Evolutionary conservation across 2,888 invertebrate genomes (phyloP).

Genomic region (Strigamia maritima): DNA sequence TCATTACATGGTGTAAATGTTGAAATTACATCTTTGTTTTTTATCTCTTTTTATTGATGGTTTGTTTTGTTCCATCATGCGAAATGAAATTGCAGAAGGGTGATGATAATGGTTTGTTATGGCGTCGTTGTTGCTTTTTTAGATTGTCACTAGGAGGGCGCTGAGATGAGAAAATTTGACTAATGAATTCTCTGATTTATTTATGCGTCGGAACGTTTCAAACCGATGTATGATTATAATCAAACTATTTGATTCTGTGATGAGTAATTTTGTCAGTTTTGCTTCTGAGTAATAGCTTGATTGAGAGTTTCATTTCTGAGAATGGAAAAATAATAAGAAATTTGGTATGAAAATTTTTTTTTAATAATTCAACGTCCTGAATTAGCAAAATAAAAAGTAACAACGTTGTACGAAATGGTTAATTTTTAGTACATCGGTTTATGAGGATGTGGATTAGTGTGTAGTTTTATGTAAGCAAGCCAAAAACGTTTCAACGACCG

Average conservation of each 20-base stretch:
- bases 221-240: background rate
- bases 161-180: too few relatives aligned
- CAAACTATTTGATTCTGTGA: too few relatives aligned
- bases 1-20: conserved; percentile 4
- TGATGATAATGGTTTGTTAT: background rate
- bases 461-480: background rate
- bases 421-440: too few relatives aligned
- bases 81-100: background rate
- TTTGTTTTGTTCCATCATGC: background rate
- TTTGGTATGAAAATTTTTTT: too few relatives aligned
- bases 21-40: background rate
- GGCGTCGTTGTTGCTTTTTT: background rate
- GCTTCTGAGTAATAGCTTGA: too few relatives aligned
- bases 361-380: too few relatives aligned
- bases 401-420: too few relatives aligned
- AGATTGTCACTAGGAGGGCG: background rate
- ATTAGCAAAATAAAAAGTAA: too few relatives aligned
- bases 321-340: too few relatives aligned
- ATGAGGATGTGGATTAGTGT: too few relatives aligned
- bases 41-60: background rate
- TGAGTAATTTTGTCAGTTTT: too few relatives aligned
- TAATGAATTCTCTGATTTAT: background rate
- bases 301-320: too few relatives aligned
- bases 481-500: background rate
- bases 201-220: background rate